Percentiles rank a stretch among this genome's conserved stretches.
Evolutionary conservation across 23 tunicate species (phyloP).

Genomic region (Styela clava): DNA sequence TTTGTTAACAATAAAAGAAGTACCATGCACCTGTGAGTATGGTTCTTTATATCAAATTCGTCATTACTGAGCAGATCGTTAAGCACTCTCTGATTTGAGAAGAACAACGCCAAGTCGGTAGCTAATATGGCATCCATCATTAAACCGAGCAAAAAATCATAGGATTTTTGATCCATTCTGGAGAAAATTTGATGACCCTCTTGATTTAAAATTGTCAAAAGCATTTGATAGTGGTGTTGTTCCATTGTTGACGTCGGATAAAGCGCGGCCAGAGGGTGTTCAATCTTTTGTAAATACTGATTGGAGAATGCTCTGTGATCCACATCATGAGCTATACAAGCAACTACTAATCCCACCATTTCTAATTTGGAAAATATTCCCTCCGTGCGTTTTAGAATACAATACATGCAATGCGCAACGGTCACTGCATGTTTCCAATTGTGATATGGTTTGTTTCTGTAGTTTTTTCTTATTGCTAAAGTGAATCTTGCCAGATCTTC

Average conservation of each 20-base stretch:
- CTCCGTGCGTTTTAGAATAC: constrained; percentile 38
- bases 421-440: constrained; percentile 89
- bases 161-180: constrained; percentile 16
- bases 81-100: constrained; percentile 44
- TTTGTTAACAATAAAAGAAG: no score
- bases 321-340: constrained; percentile 67
- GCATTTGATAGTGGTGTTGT: constrained; percentile 51
- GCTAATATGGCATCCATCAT: constrained; percentile 45
- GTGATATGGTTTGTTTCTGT: constrained; percentile 66
- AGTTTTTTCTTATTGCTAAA: constrained; percentile 47
- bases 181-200: constrained; percentile 33
- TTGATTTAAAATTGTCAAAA: constrained; percentile 37
- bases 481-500: constrained; percentile 49
- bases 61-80: constrained; percentile 34
- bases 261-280: constrained; percentile 53
- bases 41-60: constrained; percentile 36
- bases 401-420: constrained; percentile 76
- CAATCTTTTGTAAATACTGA: constrained; percentile 46
- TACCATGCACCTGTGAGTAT: constrained; percentile 49
- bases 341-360: constrained; percentile 40
- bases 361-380: constrained; percentile 51
- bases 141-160: constrained; percentile 28
- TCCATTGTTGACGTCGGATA: constrained; percentile 83
- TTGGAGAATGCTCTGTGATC: constrained; percentile 72
- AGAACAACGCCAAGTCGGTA: constrained; percentile 62